Conservation (phyloP, 2,113 vertebrate species). For the Archilochus colubris region DNA sequence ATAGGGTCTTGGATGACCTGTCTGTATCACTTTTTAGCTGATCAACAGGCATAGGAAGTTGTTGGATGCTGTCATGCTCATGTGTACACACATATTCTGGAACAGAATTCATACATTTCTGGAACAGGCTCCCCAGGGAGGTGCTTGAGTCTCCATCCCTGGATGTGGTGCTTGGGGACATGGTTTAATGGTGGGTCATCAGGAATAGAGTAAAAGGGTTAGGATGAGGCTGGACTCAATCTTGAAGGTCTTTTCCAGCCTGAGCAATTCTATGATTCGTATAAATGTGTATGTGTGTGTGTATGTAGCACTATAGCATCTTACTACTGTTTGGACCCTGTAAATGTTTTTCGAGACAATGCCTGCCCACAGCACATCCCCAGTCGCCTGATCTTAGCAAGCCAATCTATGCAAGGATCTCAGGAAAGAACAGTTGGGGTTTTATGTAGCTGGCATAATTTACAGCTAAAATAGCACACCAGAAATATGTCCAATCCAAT, state of each 20-base stretch:
- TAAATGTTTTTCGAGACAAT: background rate
- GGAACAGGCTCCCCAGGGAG: too few species aligned
- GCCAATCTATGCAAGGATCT: conserved; percentile 43
- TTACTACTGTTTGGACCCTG: background rate
- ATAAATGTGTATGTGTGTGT: background rate
- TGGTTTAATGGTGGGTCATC: too few species aligned
- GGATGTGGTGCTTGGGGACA: too few species aligned
- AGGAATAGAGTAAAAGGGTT: too few species aligned
- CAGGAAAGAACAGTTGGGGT: conserved; percentile 37
- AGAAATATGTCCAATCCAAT: conserved; percentile 48
- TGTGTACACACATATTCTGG: background rate
- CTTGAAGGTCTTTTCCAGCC: too few species aligned
- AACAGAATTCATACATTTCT: too few species aligned
- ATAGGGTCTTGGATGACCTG: background rate
- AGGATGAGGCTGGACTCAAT: too few species aligned
- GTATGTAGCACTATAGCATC: background rate
- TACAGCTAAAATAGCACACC: conserved; percentile 54
- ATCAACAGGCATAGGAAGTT: background rate
- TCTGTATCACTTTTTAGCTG: background rate
- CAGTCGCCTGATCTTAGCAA: background rate
- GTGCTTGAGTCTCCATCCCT: too few species aligned
- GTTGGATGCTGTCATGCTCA: background rate
- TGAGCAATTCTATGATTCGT: too few species aligned
- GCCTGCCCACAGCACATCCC: background rate
- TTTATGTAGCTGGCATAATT: conserved; percentile 68